Percentiles rank a stretch among this genome's conserved stretches.
phyloP scores from a whole-genome alignment of 2,113 vertebrate genomes.

The Zosterops borbonicus region DNA sequence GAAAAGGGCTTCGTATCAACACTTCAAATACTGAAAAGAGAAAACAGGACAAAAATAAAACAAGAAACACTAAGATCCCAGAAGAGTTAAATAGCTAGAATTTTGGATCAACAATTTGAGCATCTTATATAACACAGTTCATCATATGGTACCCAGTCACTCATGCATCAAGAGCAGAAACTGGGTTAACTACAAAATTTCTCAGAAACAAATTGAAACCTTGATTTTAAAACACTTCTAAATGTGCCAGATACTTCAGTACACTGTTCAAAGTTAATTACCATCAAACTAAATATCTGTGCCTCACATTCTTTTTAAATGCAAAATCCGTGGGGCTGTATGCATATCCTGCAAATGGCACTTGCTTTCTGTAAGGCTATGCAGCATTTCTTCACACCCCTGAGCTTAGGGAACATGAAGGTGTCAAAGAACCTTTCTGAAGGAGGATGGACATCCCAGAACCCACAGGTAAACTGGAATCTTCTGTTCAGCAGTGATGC shows the following conservation, averaged over 20 bases:
- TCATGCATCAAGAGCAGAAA: slow-evolving; percentile 60
- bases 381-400: not conserved
- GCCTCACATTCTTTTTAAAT: not conserved
- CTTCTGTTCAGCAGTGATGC: rapidly evolving
- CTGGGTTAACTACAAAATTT: slow-evolving; percentile 59
- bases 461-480: not conserved
- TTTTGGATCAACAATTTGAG: slow-evolving; percentile 61
- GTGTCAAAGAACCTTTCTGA: not conserved
- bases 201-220: slow-evolving; percentile 56
- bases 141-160: slow-evolving; percentile 61
- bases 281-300: not conserved
- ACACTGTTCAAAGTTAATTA: slow-evolving; percentile 21
- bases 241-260: slow-evolving; percentile 26
- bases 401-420: not conserved
- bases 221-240: slow-evolving; percentile 51
- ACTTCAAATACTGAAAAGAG: slow-evolving; percentile 60
- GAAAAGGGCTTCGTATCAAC: slow-evolving; percentile 61
- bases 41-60: slow-evolving; percentile 68
- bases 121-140: slow-evolving; percentile 62
- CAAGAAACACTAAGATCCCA: slow-evolving; percentile 53
- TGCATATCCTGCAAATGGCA: not conserved
- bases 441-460: not conserved
- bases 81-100: slow-evolving; percentile 66
- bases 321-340: not conserved
- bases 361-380: not conserved